Percentiles rank a stretch among this genome's conserved stretches.
These are phyloP conservation scores for Podarcis muralis DNA, from an alignment of 2,113 vertebrate species.

Conservation along the genomic window DNA sequence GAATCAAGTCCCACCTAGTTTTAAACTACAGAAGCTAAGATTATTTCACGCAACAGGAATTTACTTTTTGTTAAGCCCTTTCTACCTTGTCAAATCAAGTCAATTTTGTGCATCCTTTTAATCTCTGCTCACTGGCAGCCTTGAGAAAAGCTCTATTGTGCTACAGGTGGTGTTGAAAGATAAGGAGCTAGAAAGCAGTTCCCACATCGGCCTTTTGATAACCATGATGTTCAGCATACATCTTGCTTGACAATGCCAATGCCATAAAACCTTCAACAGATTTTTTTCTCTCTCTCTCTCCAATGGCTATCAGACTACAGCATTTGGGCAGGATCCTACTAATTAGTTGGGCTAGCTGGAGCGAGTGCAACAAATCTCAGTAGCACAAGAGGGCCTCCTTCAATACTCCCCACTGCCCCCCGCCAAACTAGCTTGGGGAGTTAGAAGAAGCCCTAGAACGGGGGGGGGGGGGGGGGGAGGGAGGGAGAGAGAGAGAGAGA, in stretches of 20 bases:
- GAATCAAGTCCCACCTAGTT: slow-evolving; percentile 62
- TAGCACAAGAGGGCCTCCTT: no score
- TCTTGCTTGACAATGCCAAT: background rate
- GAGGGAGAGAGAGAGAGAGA: no score
- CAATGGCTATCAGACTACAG: background rate
- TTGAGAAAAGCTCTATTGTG: background rate
- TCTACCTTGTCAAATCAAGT: slow-evolving; percentile 53
- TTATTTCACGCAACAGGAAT: slow-evolving; percentile 68
- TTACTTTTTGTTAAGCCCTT: slow-evolving; percentile 56
- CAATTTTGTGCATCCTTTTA: slow-evolving; percentile 52
- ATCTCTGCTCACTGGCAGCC: slow-evolving; percentile 47
- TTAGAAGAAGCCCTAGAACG: no score
- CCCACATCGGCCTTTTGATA: slow-evolving; percentile 21
- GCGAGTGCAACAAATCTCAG: no score
- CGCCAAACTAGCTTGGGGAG: no score
- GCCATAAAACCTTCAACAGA: background rate
- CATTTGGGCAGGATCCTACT: background rate
- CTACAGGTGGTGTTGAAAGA: slow-evolving; percentile 36
- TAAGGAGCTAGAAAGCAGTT: slow-evolving; percentile 22
- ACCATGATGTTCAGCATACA: background rate
- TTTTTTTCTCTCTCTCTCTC: background rate
- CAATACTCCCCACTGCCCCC: no score
- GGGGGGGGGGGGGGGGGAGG: no score
- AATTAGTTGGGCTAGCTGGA: no score
- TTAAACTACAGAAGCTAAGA: slow-evolving; percentile 50